Percentiles rank a stretch among this genome's conserved stretches.
These are phyloP conservation scores for Cenopis cana DNA, from an alignment of 2,888 invertebrate species.

Conservation along the genomic window DNA sequence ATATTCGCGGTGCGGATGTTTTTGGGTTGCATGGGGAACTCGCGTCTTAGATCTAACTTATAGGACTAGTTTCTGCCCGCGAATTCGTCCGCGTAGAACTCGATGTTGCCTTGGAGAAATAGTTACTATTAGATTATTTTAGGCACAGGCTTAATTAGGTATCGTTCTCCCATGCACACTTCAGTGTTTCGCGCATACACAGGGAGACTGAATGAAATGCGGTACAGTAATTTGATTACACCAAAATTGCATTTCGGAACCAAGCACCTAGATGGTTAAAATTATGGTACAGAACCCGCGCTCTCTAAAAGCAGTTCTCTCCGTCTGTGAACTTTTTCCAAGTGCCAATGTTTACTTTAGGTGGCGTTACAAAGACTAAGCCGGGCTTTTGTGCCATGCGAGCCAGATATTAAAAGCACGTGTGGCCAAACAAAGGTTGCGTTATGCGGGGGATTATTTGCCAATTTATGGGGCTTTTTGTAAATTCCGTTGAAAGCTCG, in stretches of 20 bases:
- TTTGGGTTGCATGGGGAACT: slow-evolving; percentile 37
- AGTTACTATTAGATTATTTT: too few species aligned
- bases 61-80: too few species aligned
- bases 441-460: slow-evolving; percentile 85
- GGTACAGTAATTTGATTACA: not conserved
- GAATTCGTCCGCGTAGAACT: too few species aligned
- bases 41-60: not conserved
- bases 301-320: slow-evolving; percentile 27
- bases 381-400: slow-evolving; percentile 73
- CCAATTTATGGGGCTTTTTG: slow-evolving; percentile 85
- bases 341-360: slow-evolving; percentile 74
- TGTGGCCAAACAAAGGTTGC: slow-evolving; percentile 85
- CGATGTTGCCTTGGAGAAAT: too few species aligned
- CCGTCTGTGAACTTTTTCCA: slow-evolving; percentile 70
- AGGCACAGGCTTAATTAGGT: too few species aligned
- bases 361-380: slow-evolving; percentile 77
- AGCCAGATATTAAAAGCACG: slow-evolving; percentile 83
- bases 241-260: not conserved
- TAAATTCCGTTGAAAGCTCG: slow-evolving; percentile 81
- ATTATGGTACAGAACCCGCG: slow-evolving; percentile 23
- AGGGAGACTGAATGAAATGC: too few species aligned
- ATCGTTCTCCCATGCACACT: too few species aligned
- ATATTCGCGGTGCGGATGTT: slow-evolving; percentile 45
- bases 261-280: not conserved
- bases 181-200: too few species aligned